Percentiles rank a stretch among this genome's conserved stretches.
Conservation (phyloP, 1,140 invertebrate genomes). For the Episyrphus balteatus region DNA sequence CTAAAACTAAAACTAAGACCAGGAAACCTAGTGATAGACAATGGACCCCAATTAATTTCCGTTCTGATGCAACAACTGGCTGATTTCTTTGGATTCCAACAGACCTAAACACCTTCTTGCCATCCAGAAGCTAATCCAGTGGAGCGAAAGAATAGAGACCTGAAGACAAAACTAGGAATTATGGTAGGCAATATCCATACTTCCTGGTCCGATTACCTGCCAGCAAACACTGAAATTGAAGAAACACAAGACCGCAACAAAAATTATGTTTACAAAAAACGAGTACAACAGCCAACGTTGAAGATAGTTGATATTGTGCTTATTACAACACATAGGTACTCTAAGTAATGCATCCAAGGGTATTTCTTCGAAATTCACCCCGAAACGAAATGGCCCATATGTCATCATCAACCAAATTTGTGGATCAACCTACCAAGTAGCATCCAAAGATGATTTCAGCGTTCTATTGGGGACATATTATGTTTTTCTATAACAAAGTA, state of each 20-base stretch:
- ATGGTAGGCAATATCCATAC: conserved; percentile 25
- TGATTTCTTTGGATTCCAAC: conserved; percentile 16
- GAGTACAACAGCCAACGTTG: conserved; percentile 9
- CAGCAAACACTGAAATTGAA: conserved; percentile 17
- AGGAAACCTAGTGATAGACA: conserved; percentile 4
- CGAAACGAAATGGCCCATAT: conserved; percentile 29
- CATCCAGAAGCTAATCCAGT: conserved; percentile 32
- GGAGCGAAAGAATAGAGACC: conserved; percentile 27
- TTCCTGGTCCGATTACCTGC: conserved; percentile 26
- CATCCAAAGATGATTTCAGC: conserved; percentile 1
- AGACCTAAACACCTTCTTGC: conserved; percentile 1
- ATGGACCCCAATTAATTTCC: conserved; percentile 5
- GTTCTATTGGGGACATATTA: neutral
- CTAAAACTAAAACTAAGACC: too few relatives aligned
- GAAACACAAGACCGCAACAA: conserved; percentile 2
- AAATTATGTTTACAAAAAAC: conserved; percentile 8
- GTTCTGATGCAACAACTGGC: conserved; percentile 6
- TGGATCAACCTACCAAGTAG: conserved; percentile 14
- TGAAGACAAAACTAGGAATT: conserved; percentile 31
- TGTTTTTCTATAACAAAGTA: neutral
- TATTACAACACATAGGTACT: conserved; percentile 18
- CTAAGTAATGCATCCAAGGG: conserved; percentile 16
- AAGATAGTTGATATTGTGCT: conserved; percentile 18
- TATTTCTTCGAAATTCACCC: conserved; percentile 27
- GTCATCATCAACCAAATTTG: conserved; percentile 12